A percentile compares a stretch with the other conserved stretches of the same genome.
Conservation (phyloP, 2,113 vertebrate species). For the Myiozetetes cayanensis region DNA sequence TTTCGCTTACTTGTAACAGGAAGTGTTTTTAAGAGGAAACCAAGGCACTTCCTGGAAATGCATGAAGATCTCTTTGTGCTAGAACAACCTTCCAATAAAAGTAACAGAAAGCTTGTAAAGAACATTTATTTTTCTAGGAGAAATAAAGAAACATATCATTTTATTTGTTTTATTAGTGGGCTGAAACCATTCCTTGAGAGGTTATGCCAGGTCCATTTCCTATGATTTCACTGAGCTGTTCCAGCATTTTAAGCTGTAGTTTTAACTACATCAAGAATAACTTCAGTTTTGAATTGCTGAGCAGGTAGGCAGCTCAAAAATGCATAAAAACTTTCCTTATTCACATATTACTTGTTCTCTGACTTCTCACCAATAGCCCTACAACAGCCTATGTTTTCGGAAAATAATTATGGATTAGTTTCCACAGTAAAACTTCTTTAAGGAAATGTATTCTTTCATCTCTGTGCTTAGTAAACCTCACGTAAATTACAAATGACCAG, state of each 20-base stretch:
- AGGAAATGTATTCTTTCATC: neutral
- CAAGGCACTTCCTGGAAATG: neutral
- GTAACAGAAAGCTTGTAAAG: neutral
- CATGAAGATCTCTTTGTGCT: fast-evolving
- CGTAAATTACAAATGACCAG: neutral
- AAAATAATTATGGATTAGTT: neutral
- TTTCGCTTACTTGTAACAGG: neutral
- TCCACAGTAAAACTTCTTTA: neutral
- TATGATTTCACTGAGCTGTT: neutral
- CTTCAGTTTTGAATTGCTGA: neutral
- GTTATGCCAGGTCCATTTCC: neutral
- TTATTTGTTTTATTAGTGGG: neutral
- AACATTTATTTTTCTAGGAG: neutral
- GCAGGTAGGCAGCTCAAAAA: neutral
- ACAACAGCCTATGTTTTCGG: neutral
- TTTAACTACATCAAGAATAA: neutral
- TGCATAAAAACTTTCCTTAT: neutral
- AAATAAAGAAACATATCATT: neutral
- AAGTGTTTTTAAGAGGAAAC: neutral
- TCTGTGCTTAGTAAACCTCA: neutral
- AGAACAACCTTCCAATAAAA: neutral
- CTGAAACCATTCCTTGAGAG: neutral
- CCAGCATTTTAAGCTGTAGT: neutral
- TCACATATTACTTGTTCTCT: neutral
- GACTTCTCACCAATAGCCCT: neutral